These are phyloP conservation scores for Melanotaenia maccullochi DNA, from an alignment of 2,797 vertebrate species.

Conservation along the genomic window DNA sequence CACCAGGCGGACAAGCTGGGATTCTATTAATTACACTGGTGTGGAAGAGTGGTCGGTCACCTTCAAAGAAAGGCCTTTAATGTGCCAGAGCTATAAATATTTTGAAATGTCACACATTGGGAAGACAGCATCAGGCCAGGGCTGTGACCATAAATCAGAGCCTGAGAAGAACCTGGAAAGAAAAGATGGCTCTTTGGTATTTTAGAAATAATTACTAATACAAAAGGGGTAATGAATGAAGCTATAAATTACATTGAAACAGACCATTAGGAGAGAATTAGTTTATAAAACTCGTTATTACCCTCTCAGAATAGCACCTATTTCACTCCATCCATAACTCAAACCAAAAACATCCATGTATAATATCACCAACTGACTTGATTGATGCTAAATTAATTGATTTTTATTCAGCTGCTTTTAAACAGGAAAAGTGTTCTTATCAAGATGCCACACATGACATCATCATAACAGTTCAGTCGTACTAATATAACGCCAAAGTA, in stretches of 20 bases:
- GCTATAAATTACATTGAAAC: conserved; percentile 97
- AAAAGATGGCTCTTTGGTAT: conserved; percentile 99
- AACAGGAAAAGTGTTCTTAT: conserved; percentile 50
- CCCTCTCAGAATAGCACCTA: conserved; percentile 87
- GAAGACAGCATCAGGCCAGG: conserved; percentile 95
- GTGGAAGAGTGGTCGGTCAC: conserved; percentile 96
- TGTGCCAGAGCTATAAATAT: conserved; percentile 99
- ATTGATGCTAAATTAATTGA: conserved; percentile 92
- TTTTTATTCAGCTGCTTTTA: conserved; percentile 76
- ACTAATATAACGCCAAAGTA: conserved; percentile 31
- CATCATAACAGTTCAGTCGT: conserved; percentile 34
- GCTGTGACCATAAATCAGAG: conserved; percentile 91
- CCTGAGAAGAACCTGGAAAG: conserved; percentile 89
- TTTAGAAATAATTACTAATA: conserved; percentile 99
- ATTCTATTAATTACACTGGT: conserved; percentile 92
- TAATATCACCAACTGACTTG: conserved; percentile 85
- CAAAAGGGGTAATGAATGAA: conserved; percentile 99
- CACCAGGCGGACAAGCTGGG: conserved; percentile 86
- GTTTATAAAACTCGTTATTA: conserved; percentile 98
- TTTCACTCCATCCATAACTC: conserved; percentile 88
- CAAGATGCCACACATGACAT: conserved; percentile 42
- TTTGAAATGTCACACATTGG: conserved; percentile 99
- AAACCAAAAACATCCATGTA: conserved; percentile 81
- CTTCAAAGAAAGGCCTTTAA: conserved; percentile 99
- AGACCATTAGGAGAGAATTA: conserved; percentile 95